Percentiles rank a stretch among this genome's conserved stretches.
phyloP scores from a whole-genome alignment of 2,888 invertebrate species.

The Amphipyra berbera region DNA sequence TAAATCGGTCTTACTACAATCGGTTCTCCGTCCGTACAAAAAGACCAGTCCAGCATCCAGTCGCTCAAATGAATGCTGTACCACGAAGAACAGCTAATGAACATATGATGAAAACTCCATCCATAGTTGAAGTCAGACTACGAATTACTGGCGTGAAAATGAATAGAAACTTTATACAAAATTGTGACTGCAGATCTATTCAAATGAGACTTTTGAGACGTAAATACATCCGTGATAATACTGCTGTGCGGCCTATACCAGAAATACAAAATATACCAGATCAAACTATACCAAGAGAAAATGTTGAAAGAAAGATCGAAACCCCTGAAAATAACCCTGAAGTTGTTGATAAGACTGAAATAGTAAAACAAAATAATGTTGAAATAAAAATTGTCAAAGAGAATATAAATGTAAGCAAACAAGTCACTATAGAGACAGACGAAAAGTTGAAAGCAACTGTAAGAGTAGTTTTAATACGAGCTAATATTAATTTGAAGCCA shows the following conservation, averaged over 20 bases:
- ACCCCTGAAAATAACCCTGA: constrained; percentile 27
- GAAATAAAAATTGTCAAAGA: no score
- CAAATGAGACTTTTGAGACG: constrained; percentile 68
- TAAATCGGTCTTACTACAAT: constrained; percentile 18
- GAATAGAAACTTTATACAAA: constrained; percentile 3
- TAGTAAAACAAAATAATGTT: no score
- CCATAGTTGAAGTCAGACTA: not conserved
- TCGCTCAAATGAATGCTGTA: constrained; percentile 16
- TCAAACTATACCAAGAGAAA: constrained; percentile 5
- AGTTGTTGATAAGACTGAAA: constrained; percentile 23
- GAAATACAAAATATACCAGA: constrained; percentile 8
- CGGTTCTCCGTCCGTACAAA: not conserved
- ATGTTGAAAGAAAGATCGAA: not conserved
- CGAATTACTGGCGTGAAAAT: constrained; percentile 13
- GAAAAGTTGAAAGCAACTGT: no score
- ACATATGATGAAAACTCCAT: constrained; percentile 16
- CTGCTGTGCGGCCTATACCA: constrained; percentile 10
- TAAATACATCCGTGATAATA: constrained; percentile 5
- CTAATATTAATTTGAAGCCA: no score
- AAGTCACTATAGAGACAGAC: no score
- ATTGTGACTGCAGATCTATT: constrained; percentile 68
- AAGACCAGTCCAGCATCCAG: not conserved
- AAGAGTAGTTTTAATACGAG: no score
- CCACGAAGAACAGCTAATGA: constrained; percentile 6
- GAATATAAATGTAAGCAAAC: no score